A percentile compares a stretch with the other conserved stretches of the same genome.
Conservation (phyloP, 2,797 vertebrate species). For the Carcharodon carcharias region DNA sequence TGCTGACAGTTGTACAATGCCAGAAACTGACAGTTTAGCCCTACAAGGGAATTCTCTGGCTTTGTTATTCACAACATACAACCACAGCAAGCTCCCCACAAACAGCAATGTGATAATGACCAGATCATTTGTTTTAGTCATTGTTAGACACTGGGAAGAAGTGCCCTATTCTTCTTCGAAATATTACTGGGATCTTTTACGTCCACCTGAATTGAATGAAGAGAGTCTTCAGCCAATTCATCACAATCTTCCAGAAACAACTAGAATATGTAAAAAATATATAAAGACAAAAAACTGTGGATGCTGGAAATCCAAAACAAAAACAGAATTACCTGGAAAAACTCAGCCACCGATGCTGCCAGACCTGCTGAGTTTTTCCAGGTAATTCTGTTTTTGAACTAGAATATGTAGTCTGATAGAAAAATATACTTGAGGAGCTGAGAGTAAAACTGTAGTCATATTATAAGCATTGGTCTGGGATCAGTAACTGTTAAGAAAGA, state of each 20-base stretch:
- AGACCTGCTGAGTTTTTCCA: too few relatives aligned
- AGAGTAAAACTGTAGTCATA: background rate
- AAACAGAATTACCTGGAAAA: too few relatives aligned
- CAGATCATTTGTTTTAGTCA: background rate
- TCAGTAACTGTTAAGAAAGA: background rate
- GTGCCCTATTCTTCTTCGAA: background rate
- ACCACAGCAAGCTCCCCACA: background rate
- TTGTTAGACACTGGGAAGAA: too few relatives aligned
- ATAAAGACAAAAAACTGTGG: too few relatives aligned
- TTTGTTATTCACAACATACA: background rate
- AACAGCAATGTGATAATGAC: background rate
- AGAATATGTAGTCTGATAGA: background rate
- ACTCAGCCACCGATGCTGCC: too few relatives aligned
- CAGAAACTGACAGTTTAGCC: background rate
- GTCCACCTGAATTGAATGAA: background rate
- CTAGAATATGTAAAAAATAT: too few relatives aligned
- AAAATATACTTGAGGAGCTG: background rate
- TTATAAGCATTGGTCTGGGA: background rate
- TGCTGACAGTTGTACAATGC: background rate
- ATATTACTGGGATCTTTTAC: background rate
- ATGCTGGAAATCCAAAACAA: too few relatives aligned
- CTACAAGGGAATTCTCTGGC: background rate
- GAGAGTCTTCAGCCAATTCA: background rate
- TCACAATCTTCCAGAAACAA: background rate
- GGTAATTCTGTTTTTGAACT: too few relatives aligned